Evolutionary conservation across 2,888 invertebrate species (phyloP), one percentile per base, ranked within the genome.

Genomic region (Hypselothyrea guttata): DNA sequence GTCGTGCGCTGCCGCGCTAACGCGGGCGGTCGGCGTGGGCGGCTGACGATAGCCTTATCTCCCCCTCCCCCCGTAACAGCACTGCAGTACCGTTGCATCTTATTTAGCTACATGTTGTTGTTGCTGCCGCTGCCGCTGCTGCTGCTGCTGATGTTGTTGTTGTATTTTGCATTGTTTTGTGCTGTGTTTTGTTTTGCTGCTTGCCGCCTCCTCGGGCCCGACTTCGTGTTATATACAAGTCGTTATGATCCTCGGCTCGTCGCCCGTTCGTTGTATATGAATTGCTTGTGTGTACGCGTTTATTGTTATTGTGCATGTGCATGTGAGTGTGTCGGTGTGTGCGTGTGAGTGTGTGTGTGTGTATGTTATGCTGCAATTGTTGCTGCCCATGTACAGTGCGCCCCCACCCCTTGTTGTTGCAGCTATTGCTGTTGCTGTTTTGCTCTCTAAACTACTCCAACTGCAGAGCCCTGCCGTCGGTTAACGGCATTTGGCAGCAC

Each of bases 81-180:
- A 37, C 31, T 60, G 38, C 57, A 53, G 16, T 49, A 34, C 52
- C 68, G 72, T 60, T 82, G 81, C 81, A 82, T 76, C 84, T 82
- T 82, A 84, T 82, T 82, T 82, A 84, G 81, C 82, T 84, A 83
- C 79, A 83, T 65, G 61, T 73, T 75, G 61, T 57, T 67, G 58
- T 71, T 62, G 53, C 31, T 60, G 60, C 53, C 53, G 48, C 45
- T 57, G 40, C 58, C 57, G 54, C 41, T 59, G 57, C 44, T 57
- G 44, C 44, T 56, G 51, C 57, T 72, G 54, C 58, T 66, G 57
- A 55, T 68, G 54, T 54, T 77, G 71, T 58, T 83, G 71, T 79
- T 74, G 81, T 82, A 85, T 86, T 86, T 78, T 86, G 86, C 84
- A 81, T 86, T 86, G 87, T 86, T 83, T 87, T 86, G 87, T 87